These are phyloP conservation scores for Erebia ligea DNA, from an alignment of 2,888 invertebrate species.

Conservation along the genomic window DNA sequence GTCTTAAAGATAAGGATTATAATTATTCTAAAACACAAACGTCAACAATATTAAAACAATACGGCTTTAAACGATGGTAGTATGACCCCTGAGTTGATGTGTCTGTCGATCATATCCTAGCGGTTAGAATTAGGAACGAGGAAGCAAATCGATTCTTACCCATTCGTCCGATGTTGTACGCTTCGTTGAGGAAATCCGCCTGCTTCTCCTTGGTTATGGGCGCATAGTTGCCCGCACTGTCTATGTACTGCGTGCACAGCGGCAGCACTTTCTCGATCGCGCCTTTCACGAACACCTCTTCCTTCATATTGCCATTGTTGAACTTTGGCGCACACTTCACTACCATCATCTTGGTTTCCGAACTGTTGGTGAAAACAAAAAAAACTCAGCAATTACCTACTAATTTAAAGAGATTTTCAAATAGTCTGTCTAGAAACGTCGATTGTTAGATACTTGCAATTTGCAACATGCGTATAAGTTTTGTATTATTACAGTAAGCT, in stretches of 20 bases:
- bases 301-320: constrained; percentile 86
- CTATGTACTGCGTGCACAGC: constrained; percentile 91
- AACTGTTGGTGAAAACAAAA: constrained; percentile 78
- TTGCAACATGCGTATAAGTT: too few relatives aligned
- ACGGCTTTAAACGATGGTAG: not conserved
- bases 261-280: constrained; percentile 95
- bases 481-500: too few relatives aligned
- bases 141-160: constrained; percentile 70
- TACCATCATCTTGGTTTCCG: constrained; percentile 99
- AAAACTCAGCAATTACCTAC: too few relatives aligned
- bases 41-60: too few relatives aligned
- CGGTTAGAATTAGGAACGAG: too few relatives aligned
- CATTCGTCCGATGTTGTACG: constrained; percentile 93
- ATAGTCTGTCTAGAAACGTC: too few relatives aligned
- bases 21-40: too few relatives aligned
- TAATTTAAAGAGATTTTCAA: too few relatives aligned
- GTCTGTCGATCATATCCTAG: too few relatives aligned
- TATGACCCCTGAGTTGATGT: too few relatives aligned
- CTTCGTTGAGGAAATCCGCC: constrained; percentile 90
- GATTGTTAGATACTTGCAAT: too few relatives aligned
- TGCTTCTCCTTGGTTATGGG: constrained; percentile 91
- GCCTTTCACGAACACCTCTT: constrained; percentile 96
- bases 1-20: too few relatives aligned
- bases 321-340: constrained; percentile 95
- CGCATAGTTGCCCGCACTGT: constrained; percentile 88